A percentile compares a stretch with the other conserved stretches of the same genome.
Conservation (phyloP, 2,797 vertebrate genomes). For the Hybognathus amarus region DNA sequence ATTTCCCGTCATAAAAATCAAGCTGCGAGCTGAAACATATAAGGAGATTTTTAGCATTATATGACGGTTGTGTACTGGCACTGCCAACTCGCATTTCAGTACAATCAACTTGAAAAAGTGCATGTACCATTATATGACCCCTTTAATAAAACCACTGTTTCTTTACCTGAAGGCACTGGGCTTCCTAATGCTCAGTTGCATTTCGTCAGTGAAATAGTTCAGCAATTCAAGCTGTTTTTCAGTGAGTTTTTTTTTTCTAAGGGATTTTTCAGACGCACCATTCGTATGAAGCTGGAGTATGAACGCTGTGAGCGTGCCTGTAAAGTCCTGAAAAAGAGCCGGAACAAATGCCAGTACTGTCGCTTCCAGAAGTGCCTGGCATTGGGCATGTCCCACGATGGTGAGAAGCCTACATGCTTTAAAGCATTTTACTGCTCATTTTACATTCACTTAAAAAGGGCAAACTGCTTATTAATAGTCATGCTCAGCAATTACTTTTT, state of each 20-base stretch:
- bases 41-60: too few species aligned
- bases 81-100: too few species aligned
- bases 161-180: neutral
- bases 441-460: neutral
- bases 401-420: slow-evolving; percentile 70
- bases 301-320: slow-evolving; percentile 94
- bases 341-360: slow-evolving; percentile 99
- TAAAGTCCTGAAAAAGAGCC: slow-evolving; percentile 98
- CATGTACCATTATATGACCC: too few species aligned
- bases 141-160: neutral
- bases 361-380: slow-evolving; percentile 99
- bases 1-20: too few species aligned
- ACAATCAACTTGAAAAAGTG: too few species aligned
- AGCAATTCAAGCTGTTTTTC: slow-evolving; percentile 1
- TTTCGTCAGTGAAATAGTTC: slow-evolving; percentile 4
- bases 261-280: slow-evolving; percentile 97
- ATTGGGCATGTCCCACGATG: slow-evolving; percentile 97
- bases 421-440: neutral
- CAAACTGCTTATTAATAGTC: neutral
- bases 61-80: too few species aligned
- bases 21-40: too few species aligned
- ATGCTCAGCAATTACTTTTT: neutral
- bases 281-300: slow-evolving; percentile 98
- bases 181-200: neutral
- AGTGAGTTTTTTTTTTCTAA: slow-evolving; percentile 61